Conservation (phyloP, 1,140 invertebrate species). For the Chrysomallon squamiferum region DNA sequence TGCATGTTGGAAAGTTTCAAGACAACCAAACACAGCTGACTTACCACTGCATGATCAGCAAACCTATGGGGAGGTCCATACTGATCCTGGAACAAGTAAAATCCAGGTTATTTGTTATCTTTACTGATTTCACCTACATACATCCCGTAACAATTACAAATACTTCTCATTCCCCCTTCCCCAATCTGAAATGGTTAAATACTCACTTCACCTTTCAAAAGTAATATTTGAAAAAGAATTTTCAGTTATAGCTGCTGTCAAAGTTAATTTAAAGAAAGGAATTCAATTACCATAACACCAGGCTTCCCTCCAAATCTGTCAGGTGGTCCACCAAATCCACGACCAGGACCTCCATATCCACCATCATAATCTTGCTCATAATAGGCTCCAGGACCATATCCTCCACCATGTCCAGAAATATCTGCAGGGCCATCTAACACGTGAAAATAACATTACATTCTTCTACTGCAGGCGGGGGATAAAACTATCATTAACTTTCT, state of each 20-base stretch:
- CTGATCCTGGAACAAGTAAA: slow-evolving; percentile 14
- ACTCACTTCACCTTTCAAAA: no score
- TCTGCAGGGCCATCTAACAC: slow-evolving; percentile 28
- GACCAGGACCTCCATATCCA: slow-evolving; percentile 20
- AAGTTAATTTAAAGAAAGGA: not conserved
- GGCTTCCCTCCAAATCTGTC: slow-evolving; percentile 21
- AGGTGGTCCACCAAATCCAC: slow-evolving; percentile 24
- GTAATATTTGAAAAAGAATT: no score
- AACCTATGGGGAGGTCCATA: slow-evolving; percentile 20
- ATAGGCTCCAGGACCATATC: slow-evolving; percentile 16
- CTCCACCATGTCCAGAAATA: slow-evolving; percentile 11
- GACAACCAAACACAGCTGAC: not conserved
- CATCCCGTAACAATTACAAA: not conserved
- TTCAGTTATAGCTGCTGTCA: no score
- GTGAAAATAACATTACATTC: not conserved
- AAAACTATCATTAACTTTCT: no score
- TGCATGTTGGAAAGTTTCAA: no score
- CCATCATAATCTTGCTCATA: slow-evolving; percentile 25
- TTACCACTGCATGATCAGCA: slow-evolving; percentile 14
- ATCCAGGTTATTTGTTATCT: not conserved
- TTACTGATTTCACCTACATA: not conserved
- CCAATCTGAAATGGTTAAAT: no score
- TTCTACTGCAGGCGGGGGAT: no score
- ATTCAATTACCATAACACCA: not conserved
- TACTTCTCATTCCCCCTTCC: not conserved